Conservation (phyloP, 2,797 vertebrate genomes). For the Rhyacichthys aspro region DNA sequence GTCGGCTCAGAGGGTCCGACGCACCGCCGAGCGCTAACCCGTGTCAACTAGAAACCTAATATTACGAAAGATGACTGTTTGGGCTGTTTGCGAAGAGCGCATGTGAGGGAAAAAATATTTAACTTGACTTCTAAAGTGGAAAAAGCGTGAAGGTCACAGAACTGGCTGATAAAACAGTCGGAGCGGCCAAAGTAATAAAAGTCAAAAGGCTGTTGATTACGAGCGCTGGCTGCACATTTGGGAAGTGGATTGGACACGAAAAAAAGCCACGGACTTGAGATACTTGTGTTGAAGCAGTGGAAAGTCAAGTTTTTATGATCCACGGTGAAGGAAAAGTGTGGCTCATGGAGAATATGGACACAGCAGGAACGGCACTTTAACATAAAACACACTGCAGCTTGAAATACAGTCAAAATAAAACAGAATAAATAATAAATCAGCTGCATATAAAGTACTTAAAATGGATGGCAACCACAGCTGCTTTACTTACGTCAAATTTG, state of each 20-base stretch:
- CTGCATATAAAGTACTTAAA: too few species aligned
- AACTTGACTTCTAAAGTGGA: background rate
- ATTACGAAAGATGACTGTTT: background rate
- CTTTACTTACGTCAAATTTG: background rate
- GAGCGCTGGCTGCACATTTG: slow-evolving; percentile 30
- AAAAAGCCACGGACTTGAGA: too few species aligned
- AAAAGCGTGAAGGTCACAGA: background rate
- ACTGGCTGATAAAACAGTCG: slow-evolving; percentile 10
- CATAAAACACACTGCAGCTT: too few species aligned
- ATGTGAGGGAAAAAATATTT: background rate
- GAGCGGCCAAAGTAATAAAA: slow-evolving; percentile 16
- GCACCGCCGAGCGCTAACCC: background rate
- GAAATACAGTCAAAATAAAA: too few species aligned
- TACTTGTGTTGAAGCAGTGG: background rate
- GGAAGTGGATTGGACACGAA: slow-evolving; percentile 7
- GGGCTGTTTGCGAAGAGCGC: background rate
- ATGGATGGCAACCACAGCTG: background rate
- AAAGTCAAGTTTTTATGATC: slow-evolving; percentile 23
- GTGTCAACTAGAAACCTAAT: background rate
- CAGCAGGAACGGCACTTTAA: too few species aligned
- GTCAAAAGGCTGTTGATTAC: slow-evolving; percentile 5
- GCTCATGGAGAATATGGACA: too few species aligned
- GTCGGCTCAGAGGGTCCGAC: background rate
- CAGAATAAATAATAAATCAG: too few species aligned
- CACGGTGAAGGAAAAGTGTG: slow-evolving; percentile 15